These are phyloP conservation scores for Pentamera pediparva DNA, from an alignment of 53 echinoderm and acorn worm genomes.

Conservation along the genomic window DNA sequence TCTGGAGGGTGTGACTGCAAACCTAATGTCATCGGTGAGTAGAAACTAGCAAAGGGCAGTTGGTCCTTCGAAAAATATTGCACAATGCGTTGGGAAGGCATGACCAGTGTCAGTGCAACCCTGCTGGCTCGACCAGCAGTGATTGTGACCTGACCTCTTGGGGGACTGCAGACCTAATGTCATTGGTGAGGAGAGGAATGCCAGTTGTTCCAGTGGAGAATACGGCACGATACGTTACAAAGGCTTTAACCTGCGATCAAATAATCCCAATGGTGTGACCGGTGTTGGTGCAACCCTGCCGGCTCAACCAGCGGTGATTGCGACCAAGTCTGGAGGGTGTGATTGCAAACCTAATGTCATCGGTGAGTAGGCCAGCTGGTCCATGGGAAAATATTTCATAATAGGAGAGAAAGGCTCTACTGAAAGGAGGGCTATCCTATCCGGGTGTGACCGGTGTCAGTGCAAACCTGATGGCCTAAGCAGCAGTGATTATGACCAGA, in stretches of 20 bases:
- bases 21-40: slow-evolving; percentile 81
- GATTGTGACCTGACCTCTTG: slow-evolving; percentile 66
- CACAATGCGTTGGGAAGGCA: no score
- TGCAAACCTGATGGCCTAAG: slow-evolving; percentile 65
- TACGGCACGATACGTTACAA: no score
- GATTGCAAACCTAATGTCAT: slow-evolving; percentile 82
- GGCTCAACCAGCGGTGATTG: slow-evolving; percentile 72
- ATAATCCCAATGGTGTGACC: slow-evolving; percentile 70
- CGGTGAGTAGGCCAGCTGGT: slow-evolving; percentile 40
- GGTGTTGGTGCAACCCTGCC: slow-evolving; percentile 62
- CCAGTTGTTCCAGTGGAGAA: background rate
- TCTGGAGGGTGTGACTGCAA: slow-evolving; percentile 79
- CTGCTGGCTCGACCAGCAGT: slow-evolving; percentile 62
- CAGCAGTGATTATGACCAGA: slow-evolving; percentile 64
- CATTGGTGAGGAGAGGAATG: slow-evolving; percentile 62
- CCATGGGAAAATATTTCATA: no score
- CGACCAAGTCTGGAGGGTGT: slow-evolving; percentile 65
- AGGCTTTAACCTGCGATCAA: slow-evolving; percentile 67
- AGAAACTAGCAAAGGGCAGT: background rate
- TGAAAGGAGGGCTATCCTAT: slow-evolving; percentile 59
- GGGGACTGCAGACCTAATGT: slow-evolving; percentile 72
- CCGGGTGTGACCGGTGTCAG: slow-evolving; percentile 67
- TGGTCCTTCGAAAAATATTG: no score
- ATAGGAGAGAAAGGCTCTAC: no score
- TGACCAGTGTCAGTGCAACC: slow-evolving; percentile 65